Base-by-base conservation (phyloP, 1,140 invertebrate genomes). In the Cyrtorhinus lividipennis region DNA sequence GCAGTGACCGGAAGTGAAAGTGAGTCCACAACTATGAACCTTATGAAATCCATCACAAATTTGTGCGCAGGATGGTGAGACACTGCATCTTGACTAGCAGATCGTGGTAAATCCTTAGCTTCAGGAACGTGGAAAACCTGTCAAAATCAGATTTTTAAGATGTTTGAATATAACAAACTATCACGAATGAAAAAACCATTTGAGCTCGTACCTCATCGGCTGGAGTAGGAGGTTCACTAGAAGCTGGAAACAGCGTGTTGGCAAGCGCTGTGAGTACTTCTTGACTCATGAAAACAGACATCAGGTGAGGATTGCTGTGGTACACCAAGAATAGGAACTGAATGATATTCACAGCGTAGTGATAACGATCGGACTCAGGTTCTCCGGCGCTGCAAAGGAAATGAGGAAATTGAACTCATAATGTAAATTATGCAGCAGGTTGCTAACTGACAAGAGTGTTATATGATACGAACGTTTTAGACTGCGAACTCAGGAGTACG, bases 281-380 rank as follows among this genome's bases (percentile, higher is more conserved):
- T 12, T 84, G 83, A 1, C 85, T 86, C 84, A 94, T 94, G 73
- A 95, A 92, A 3, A 95, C 81, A 10, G 86, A 83, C 74, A 91
- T 88, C 72, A 98, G 95, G 71, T 97, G 92, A 1, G 87, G 83
- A 62, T 95, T 84, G 72, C 97, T 96, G 71, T 98, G 93, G 74
- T 99, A 98, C 5, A 99, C 76, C 70, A 91, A 96, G 69, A 95
- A 91, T 18, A 98, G 75, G 68, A 98, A 89, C 78, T 92, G 83
- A 56, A 95, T 82, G 67, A 98, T 88, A 56, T 90, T 92, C 38
- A 92, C 84, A 12, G 94, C 89, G 75, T 95, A 94, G 67, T 92
- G 45, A 12, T 62, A 58, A 25, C 24, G 20, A 64, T 67, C 59
- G 61, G 57, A 46, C 61, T 66, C 59, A 24, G 38, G 62, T 27